Evolutionary conservation across 2,888 invertebrate genomes (phyloP).

Genomic region (Pediacus dermestoides): DNA sequence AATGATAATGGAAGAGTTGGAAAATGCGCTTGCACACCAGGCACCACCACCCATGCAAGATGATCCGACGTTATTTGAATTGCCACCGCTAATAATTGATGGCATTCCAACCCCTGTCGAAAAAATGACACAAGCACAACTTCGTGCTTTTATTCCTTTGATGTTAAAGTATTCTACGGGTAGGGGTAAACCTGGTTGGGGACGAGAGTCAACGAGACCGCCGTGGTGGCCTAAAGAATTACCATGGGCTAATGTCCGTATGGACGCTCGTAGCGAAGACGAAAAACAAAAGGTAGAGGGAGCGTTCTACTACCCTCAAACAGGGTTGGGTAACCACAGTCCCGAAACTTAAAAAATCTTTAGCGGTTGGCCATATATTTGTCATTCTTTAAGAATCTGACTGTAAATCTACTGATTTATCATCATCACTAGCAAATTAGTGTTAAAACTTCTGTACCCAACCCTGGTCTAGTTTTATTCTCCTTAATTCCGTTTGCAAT

Average conservation of each 20-base stretch:
- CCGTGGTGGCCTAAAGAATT: constrained; percentile 98
- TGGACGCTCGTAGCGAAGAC: constrained; percentile 94
- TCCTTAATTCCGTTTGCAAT: not conserved
- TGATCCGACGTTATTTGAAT: constrained; percentile 89
- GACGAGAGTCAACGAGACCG: constrained; percentile 90
- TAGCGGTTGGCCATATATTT: no score
- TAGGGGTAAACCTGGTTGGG: constrained; percentile 97
- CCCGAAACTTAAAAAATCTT: no score
- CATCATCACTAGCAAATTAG: no score
- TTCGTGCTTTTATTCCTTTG: constrained; percentile 93
- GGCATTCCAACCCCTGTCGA: constrained; percentile 97
- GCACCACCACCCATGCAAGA: constrained; percentile 82
- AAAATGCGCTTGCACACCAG: constrained; percentile 89
- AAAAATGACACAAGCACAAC: constrained; percentile 98
- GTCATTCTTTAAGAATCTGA: no score
- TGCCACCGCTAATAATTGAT: constrained; percentile 94
- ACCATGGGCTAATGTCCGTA: constrained; percentile 97
- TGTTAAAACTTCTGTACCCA: no score
- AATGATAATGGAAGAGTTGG: constrained; percentile 93
- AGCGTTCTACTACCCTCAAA: no score
- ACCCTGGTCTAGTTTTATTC: no score
- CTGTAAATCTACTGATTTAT: no score
- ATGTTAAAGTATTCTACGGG: constrained; percentile 98
- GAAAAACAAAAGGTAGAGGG: constrained; percentile 87
- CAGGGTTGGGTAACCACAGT: no score